Base-by-base conservation (phyloP, 2,113 vertebrate genomes). In the Rallus limicola region DNA sequence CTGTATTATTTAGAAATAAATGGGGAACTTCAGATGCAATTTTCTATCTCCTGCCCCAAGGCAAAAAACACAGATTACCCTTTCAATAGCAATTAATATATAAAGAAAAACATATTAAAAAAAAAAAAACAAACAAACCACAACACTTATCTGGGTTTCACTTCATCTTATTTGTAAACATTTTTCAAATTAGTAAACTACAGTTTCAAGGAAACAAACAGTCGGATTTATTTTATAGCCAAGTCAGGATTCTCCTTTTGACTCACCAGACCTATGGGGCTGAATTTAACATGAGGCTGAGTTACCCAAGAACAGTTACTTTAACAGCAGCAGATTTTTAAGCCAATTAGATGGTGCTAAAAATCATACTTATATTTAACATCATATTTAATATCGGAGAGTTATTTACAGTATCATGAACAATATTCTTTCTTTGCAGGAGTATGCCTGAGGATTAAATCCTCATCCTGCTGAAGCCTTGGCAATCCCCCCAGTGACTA, bases 1-100 rank as follows among this genome's bases (percentile, higher is more conserved):
- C 75, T 94, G 56, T 90, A 90, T 96, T 91, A 92, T 93, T 97
- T 93, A 95, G 88, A 93, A 93, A 95, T 92, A 89, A 97, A 96
- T 52, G 59, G 44, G 36, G 62, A 94, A 86, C 92, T 95, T 96
- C 85, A 79, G 88, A 92, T 75, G 60, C 40, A 72, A 26, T 80
- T 95, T 94, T 84, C 60, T 52, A 71, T 70, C 88, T 92, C 53
- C 42, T 95, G 83, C 74, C 59, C 55, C 65, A 92, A 94, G 67
- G 81, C 68, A 95, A 90, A 91, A 92, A 56, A 78, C 6, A 72
- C 13, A 83, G 33, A 72, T 53, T 55, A 89, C 7, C 3, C 92
- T 82, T 94, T 88, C 50, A 53, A 16, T 87, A 48, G 17, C 79
- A 92, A 80, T 69, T 89, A 94, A 86, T 87, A 88, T 46, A 59